These are phyloP conservation scores for Callocephalon fimbriatum DNA, from an alignment of 2,113 vertebrate species.

Conservation along the genomic window DNA sequence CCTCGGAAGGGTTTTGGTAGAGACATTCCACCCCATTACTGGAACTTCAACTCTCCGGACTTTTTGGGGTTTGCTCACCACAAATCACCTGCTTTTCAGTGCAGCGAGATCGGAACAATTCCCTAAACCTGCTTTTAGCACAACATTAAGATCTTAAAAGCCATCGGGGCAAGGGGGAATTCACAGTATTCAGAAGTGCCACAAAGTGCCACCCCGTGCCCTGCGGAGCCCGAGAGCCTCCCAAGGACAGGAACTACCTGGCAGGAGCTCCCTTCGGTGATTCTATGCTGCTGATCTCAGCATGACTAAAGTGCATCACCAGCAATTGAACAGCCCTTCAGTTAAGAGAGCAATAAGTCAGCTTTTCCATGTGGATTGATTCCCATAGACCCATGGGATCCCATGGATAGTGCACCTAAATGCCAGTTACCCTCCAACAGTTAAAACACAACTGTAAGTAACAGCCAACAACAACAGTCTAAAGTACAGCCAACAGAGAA, in stretches of 20 bases:
- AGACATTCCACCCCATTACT: not conserved
- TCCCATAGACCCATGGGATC: not conserved
- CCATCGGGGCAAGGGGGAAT: not conserved
- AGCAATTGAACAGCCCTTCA: not conserved
- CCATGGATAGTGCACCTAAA: not conserved
- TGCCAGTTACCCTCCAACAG: accelerated
- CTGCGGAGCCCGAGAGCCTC: not conserved
- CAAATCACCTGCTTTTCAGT: not conserved
- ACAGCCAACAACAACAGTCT: not conserved
- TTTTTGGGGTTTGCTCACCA: not conserved
- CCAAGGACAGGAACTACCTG: not conserved
- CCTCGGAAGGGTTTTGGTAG: not conserved
- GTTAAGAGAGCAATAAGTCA: not conserved
- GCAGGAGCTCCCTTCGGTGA: not conserved
- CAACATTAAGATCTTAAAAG: not conserved
- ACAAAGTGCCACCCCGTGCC: not conserved
- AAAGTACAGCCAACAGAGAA: not conserved
- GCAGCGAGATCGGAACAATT: not conserved
- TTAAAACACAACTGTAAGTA: not conserved
- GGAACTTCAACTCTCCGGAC: not conserved
- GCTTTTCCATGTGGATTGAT: not conserved
- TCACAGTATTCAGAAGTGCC: slow-evolving; percentile 65
- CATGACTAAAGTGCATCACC: not conserved
- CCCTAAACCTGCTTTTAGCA: not conserved
- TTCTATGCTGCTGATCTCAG: not conserved